Evolutionary conservation across 92 coral and sea anemone species (phyloP).

Genomic region (Muricea muricata): DNA sequence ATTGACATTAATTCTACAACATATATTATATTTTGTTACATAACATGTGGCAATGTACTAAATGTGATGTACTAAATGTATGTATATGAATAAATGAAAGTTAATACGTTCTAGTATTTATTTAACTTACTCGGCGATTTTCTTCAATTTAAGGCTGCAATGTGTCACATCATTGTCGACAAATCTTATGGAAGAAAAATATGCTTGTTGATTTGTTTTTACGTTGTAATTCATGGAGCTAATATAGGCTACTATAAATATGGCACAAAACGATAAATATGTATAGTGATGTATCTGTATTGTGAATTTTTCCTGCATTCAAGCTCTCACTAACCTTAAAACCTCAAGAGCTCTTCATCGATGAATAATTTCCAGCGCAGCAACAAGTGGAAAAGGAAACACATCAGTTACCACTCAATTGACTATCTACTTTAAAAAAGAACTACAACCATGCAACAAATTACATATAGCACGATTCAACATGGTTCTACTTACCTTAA

Average conservation of each 20-base stretch:
- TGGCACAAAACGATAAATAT: no score
- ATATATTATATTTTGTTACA: no score
- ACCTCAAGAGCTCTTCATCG: constrained; percentile 57
- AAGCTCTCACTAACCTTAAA: constrained; percentile 37
- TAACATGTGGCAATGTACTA: no score
- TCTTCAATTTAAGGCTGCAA: constrained; percentile 74
- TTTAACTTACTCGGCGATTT: constrained; percentile 92
- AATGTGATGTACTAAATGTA: no score
- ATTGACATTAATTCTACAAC: no score
- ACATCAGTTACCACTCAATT: not conserved
- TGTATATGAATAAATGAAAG: not conserved
- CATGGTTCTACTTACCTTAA: constrained; percentile 68
- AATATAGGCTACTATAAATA: no score
- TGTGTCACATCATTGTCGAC: constrained; percentile 65
- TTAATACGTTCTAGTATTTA: not conserved
- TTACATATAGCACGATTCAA: constrained; percentile 8
- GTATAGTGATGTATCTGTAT: no score
- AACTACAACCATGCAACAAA: no score
- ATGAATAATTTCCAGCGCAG: not conserved
- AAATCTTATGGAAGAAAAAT: constrained; percentile 34
- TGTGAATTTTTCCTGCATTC: not conserved
- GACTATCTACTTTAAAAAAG: no score
- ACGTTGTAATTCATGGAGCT: no score
- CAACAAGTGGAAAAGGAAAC: not conserved
- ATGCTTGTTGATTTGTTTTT: not conserved